Evolutionary conservation across 1,140 invertebrate genomes (phyloP).

Genomic region (Drosophila guanche): DNA sequence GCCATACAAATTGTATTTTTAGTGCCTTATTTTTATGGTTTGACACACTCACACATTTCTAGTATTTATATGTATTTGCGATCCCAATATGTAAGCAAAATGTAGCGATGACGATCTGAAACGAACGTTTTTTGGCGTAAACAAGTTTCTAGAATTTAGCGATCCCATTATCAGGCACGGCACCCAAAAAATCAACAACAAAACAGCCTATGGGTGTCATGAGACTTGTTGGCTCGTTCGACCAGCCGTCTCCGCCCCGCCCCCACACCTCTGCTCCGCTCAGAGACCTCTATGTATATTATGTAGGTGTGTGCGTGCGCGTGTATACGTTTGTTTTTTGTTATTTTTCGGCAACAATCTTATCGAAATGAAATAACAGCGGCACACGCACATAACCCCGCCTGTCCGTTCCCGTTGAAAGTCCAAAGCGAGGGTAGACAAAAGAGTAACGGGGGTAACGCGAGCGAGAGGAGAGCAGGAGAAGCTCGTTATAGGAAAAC

Average conservation of each 20-base stretch:
- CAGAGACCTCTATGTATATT: background rate
- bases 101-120: slow-evolving; percentile 48
- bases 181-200: slow-evolving; percentile 41
- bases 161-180: slow-evolving; percentile 70
- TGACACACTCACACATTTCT: slow-evolving; percentile 11
- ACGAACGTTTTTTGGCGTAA: slow-evolving; percentile 65
- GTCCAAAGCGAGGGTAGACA: slow-evolving; percentile 14
- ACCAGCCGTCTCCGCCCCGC: slow-evolving; percentile 14
- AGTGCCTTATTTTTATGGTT: slow-evolving; percentile 18
- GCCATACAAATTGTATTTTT: slow-evolving; percentile 56
- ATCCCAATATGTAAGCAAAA: slow-evolving; percentile 52
- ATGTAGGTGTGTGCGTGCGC: background rate
- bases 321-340: slow-evolving; percentile 40
- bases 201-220: slow-evolving; percentile 44
- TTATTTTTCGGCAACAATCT: slow-evolving; percentile 69
- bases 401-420: background rate
- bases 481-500: no score
- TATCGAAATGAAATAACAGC: slow-evolving; percentile 50
- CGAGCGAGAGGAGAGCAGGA: no score
- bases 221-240: slow-evolving; percentile 45
- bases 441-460: slow-evolving; percentile 9
- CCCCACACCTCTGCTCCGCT: slow-evolving; percentile 1
- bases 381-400: slow-evolving; percentile 10
- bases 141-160: slow-evolving; percentile 81
- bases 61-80: background rate